Conservation (phyloP, 1,140 invertebrate genomes). For the Drosophila tani region DNA sequence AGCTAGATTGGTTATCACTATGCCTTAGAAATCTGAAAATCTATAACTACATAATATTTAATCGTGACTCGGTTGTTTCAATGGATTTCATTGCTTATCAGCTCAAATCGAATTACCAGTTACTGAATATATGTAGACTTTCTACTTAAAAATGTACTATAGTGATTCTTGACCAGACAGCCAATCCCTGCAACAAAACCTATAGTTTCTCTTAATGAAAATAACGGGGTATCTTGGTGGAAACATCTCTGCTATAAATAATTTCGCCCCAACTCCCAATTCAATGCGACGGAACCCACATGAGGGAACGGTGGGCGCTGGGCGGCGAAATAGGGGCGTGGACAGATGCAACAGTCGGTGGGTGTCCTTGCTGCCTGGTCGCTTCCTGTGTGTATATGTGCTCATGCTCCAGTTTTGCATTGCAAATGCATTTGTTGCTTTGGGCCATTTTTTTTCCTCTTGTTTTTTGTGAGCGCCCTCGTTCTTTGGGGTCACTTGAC, state of each 20-base stretch:
- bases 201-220: slow-evolving; percentile 1
- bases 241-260: slow-evolving; percentile 38
- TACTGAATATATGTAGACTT: too few relatives aligned
- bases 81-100: too few relatives aligned
- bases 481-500: slow-evolving; percentile 46
- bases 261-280: slow-evolving; percentile 27
- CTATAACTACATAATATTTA: too few relatives aligned
- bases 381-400: slow-evolving; percentile 63
- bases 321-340: background rate
- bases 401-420: slow-evolving; percentile 69
- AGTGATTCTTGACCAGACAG: background rate
- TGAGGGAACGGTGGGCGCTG: background rate
- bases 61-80: too few relatives aligned
- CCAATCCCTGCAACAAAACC: too few relatives aligned
- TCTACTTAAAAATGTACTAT: background rate
- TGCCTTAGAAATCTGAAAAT: background rate
- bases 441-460: slow-evolving; percentile 32
- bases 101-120: too few relatives aligned
- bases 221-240: slow-evolving; percentile 16
- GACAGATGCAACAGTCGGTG: slow-evolving; percentile 59
- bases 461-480: slow-evolving; percentile 9
- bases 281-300: slow-evolving; percentile 1
- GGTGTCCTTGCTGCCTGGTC: slow-evolving; percentile 43
- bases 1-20: too few relatives aligned
- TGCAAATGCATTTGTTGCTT: slow-evolving; percentile 63